Base-by-base conservation (phyloP, 2,797 vertebrate species). In the Neopelma chrysocephalum region DNA sequence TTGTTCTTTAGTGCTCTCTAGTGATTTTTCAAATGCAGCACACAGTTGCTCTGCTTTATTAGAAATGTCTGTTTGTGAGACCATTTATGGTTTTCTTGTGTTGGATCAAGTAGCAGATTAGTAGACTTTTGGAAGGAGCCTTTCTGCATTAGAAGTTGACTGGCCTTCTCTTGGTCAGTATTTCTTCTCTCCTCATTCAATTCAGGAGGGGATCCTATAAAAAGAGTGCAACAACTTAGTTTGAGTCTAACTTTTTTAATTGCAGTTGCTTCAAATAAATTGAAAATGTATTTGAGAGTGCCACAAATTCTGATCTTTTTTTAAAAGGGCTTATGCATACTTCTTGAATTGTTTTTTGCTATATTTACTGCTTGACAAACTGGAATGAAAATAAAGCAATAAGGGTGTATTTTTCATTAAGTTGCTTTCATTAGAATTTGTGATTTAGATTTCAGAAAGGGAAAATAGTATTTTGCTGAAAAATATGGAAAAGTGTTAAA, bases 1-100 rank as follows among this genome's bases (percentile, higher is more conserved):
- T 89, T 94, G 95, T 94, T 91, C 89, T 86, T 94, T 90, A 94
- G 94, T 96, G 93, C 95, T 94, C 96, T 91, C 95, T 96, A 94
- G 95, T 97, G 96, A 92, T 79, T 94, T 92, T 90, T 79, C 61
- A 91, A 91, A 81, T 84, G 87, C 82, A 94, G 65, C 79, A 48
- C 89, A 70, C 11, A 17, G 36, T 81, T 94, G 21, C 31, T 82
- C 15, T 77, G 36, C 43, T 51, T 65, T 48, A 69, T 78, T 68
- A 66, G 27, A 92, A 68, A 57, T 61, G 27, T 53, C 71, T 89
- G 43, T 23, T 82, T 87, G 69, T 86, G 61, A 86, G 78, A 66
- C 81, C 0, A 53, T 50, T 66, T 84, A 14, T 71, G 13, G 9
- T 81, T 87, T 81, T 29, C 50, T 78, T 75, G 5, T 51, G 12